Evolutionary conservation across 2,888 invertebrate species (phyloP), one percentile per base, ranked within the genome.

Genomic region (Gari tellinella): DNA sequence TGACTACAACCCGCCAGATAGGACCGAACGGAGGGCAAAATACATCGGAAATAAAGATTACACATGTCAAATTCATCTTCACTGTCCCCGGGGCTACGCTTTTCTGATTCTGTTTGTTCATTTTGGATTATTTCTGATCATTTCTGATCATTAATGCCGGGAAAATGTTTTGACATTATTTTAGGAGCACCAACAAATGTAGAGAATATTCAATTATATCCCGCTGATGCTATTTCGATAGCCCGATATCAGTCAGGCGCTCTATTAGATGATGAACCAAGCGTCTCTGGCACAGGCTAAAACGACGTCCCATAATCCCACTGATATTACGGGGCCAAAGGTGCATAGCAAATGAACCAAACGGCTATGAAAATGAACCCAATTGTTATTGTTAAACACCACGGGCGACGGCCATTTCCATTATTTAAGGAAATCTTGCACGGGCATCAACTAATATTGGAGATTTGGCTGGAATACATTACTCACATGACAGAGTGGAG

Each of bases 151-250:
- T 48, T 56, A 75, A 75, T 75, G 69, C 60, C 65, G 43, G 57
- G 31, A 40, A 45, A 65, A 69, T 75, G 76, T 72, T 76, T n/a
- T 76, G 76, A 76, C 76, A 76, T 76, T 72, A 67, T 53, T 76
- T 76, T 67, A 63, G 61, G 67, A 60, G 45, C 60, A 60, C 67
- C 67, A 76, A 64, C 76, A 76, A 76, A 76, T 76, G 72, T 72
- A 72, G 63, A 72, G 76, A 76, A 76, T 72, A 76, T 76, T 76
- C 76, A 76, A 76, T 76, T 76, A 76, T 75, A 67, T 72, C 64
- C 45, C 63, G 63, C 56, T 72, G 72, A 72, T 72, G 76, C 56
- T 49, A 56, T 64, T 67, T 67, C 61, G 76, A 76, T 76, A 72
- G 43, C 48, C 46, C 38, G 26, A 38, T 61, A 64, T 61, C 64